phyloP scores from a whole-genome alignment of 2,888 invertebrate genomes.

The Hirtodrosophila trivittata region DNA sequence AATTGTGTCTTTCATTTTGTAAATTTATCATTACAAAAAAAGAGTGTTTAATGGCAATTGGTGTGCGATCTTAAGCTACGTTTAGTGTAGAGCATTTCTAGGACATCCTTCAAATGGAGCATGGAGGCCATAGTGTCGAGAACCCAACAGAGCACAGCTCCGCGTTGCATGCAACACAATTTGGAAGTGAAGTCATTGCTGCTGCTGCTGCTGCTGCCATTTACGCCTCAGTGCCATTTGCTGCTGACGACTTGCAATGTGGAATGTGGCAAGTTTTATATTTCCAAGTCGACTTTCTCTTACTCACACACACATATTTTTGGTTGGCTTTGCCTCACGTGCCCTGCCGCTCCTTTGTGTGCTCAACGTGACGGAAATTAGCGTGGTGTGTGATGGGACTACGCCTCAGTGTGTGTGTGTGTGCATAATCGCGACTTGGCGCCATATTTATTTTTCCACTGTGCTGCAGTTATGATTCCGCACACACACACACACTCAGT shows the following conservation, averaged over 20 bases:
- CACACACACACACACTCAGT: slow-evolving; percentile 28
- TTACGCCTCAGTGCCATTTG: slow-evolving; percentile 50
- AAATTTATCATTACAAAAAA: too few species aligned
- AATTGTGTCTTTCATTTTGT: too few species aligned
- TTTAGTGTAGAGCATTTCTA: neutral
- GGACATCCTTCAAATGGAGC: neutral
- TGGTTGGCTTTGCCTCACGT: slow-evolving; percentile 59
- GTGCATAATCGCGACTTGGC: slow-evolving; percentile 37
- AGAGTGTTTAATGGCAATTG: too few species aligned
- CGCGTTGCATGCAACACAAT: slow-evolving; percentile 29
- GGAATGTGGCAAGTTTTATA: slow-evolving; percentile 43
- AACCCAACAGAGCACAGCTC: slow-evolving; percentile 4
- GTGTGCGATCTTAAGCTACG: neutral
- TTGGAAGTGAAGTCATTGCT: slow-evolving; percentile 23
- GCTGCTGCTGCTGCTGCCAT: slow-evolving; percentile 31
- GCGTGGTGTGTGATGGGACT: slow-evolving; percentile 58
- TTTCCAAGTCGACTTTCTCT: slow-evolving; percentile 44
- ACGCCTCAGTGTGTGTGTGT: slow-evolving; percentile 13
- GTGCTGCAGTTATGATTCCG: slow-evolving; percentile 74
- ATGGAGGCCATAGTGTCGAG: too few species aligned
- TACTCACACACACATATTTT: slow-evolving; percentile 15
- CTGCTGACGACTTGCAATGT: slow-evolving; percentile 33
- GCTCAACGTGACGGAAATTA: slow-evolving; percentile 80
- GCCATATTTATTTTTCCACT: slow-evolving; percentile 75
- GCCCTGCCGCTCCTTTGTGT: slow-evolving; percentile 70